Evolutionary conservation across 2,888 invertebrate species (phyloP).

Genomic region (Caenorhabditis sp.): DNA sequence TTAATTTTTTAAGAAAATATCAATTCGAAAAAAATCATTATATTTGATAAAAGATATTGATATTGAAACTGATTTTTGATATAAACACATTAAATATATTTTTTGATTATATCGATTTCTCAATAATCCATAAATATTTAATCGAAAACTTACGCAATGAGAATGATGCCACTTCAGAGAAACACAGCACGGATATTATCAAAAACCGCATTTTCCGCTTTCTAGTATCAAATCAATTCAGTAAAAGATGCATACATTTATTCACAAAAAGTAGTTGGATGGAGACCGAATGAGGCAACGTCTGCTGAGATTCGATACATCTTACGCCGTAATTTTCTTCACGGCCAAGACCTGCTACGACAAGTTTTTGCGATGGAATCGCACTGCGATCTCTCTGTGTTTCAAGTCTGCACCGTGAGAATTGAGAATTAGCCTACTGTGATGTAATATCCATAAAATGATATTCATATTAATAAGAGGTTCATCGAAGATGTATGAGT

Average conservation of each 20-base stretch:
- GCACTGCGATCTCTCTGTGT: slow-evolving; percentile 46
- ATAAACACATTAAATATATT: too few species aligned
- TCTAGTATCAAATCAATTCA: slow-evolving; percentile 19
- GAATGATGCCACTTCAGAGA: not conserved
- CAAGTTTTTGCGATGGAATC: slow-evolving; percentile 64
- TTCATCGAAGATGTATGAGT: not conserved
- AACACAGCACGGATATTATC: slow-evolving; percentile 4
- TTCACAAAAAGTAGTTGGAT: slow-evolving; percentile 52
- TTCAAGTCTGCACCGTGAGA: slow-evolving; percentile 51
- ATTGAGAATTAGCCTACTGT: not conserved
- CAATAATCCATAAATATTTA: too few species aligned
- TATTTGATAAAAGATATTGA: too few species aligned
- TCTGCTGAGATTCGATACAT: slow-evolving; percentile 50
- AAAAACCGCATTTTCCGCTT: slow-evolving; percentile 5
- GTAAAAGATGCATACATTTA: slow-evolving; percentile 34
- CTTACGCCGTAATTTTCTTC: slow-evolving; percentile 58
- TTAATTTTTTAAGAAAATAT: too few species aligned
- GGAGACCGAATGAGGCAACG: slow-evolving; percentile 27
- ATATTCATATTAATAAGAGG: slow-evolving; percentile 5
- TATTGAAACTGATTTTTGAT: too few species aligned
- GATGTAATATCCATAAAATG: slow-evolving; percentile 7
- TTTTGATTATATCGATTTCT: too few species aligned
- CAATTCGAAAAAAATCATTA: too few species aligned
- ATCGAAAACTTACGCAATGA: slow-evolving; percentile 30
- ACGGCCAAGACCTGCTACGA: slow-evolving; percentile 63